A percentile compares a stretch with the other conserved stretches of the same genome.
phyloP scores from a whole-genome alignment of 64 coral and sea anemone genomes.

The Stichodactyla mertensii region DNA sequence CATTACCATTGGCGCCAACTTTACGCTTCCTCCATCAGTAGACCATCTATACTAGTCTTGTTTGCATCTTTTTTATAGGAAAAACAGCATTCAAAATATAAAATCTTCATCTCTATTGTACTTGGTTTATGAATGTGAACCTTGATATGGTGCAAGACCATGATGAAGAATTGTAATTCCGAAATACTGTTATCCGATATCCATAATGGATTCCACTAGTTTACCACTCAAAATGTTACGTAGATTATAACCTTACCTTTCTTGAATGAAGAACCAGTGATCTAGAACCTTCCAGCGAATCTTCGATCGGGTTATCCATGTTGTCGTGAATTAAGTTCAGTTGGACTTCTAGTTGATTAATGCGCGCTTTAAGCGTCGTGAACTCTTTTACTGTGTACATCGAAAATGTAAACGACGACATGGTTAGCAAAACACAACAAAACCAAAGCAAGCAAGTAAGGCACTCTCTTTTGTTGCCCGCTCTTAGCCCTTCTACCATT shows the following conservation, averaged over 20 bases:
- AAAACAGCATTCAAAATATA: too few species aligned
- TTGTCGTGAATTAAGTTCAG: neutral
- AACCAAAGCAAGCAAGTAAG: neutral
- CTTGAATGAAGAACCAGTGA: neutral
- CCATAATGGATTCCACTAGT: too few species aligned
- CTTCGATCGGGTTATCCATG: neutral
- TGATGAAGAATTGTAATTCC: too few species aligned
- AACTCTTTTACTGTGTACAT: slow-evolving; percentile 27
- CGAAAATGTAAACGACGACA: slow-evolving; percentile 5
- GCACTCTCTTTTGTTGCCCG: neutral
- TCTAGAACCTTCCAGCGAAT: neutral
- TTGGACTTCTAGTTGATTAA: neutral
- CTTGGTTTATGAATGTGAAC: too few species aligned
- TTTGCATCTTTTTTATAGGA: too few species aligned
- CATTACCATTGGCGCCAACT: too few species aligned
- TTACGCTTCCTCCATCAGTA: too few species aligned
- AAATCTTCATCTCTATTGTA: too few species aligned
- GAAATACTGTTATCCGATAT: too few species aligned
- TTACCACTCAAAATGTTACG: too few species aligned
- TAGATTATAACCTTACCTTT: neutral
- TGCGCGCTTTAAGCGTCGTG: neutral
- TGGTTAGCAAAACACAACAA: slow-evolving; percentile 1
- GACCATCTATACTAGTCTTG: too few species aligned
- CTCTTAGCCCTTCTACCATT: neutral
- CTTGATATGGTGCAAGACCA: too few species aligned